Base-by-base conservation (phyloP, 92 coral and sea anemone species). In the Zoanthus sansibaricus region DNA sequence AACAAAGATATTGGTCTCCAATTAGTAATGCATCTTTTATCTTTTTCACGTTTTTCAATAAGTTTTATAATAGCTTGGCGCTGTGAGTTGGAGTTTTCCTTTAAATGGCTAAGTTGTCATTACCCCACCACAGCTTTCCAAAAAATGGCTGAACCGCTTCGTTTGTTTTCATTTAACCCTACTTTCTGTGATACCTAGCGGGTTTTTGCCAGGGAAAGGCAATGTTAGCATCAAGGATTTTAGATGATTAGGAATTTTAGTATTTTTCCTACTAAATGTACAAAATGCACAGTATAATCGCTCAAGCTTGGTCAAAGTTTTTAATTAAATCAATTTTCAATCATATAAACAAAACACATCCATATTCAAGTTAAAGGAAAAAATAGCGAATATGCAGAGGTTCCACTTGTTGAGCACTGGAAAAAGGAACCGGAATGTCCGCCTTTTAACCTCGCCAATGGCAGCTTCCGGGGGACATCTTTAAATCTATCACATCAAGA, bases 381-480 rank as follows among this genome's bases (percentile, higher is more conserved):
- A 6, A 9, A 52, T 55, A n/a, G 37, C 20, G 70, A 72, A 77
- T 48, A 62, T n/a, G 37, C 90, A 18, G 66, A 59, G n/a, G 87
- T 87, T 15, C 76, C 78, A 31, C 90, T 77, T 9, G 90, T 77
- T 9, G 77, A 78, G 73, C 75, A 20, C 3, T 77, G 77, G 74
- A 77, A 48, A 78, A 76, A 33, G 31, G 87, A 62, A 42, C 87
- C 87, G 15, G 76, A 32, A 61, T 61, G 0, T 33, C 90, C 87
- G 12, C 46, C 46, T 21, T 21, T 77, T 37, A n/a, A 15, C 51
- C 33, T 75, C 15, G 21, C 72, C 4, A 86, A 52, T 49, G 72
- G 6, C 77, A 33, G 68, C 75, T 45, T 66, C 30, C 30, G 31
- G 46, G 86, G 51, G 44, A 20, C 84, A 49, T n/a, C 86, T 76